phyloP scores from a whole-genome alignment of 2,113 vertebrate species.

The Melanocharis versteri region DNA sequence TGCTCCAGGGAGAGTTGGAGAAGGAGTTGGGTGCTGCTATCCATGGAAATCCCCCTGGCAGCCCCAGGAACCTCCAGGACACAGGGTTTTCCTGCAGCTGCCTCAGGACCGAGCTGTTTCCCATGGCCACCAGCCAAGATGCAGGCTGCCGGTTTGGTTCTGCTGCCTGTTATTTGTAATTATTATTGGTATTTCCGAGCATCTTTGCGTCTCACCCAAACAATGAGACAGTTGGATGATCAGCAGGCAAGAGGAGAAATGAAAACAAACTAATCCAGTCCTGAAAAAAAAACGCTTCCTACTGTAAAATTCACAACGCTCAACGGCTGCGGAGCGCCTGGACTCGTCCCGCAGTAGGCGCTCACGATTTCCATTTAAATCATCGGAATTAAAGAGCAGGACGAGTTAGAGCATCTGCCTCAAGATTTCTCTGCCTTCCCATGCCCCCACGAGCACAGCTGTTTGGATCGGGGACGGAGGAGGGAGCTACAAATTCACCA shows the following conservation, averaged over 20 bases:
- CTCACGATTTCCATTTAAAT: slow-evolving; percentile 17
- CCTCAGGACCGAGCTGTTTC: neutral
- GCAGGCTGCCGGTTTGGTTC: neutral
- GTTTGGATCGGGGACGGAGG: neutral
- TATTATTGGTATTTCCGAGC: neutral
- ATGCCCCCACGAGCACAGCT: neutral
- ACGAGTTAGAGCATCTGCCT: neutral
- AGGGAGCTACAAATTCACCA: neutral
- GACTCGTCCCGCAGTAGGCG: neutral
- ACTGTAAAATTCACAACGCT: neutral
- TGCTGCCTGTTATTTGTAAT: neutral
- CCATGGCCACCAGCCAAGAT: neutral
- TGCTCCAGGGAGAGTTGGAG: accelerated
- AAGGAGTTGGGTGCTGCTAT: accelerated
- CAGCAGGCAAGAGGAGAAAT: slow-evolving; percentile 6
- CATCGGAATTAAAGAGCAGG: neutral
- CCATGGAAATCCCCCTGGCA: neutral
- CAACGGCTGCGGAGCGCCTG: neutral
- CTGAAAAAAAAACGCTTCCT: neutral
- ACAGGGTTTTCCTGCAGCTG: neutral
- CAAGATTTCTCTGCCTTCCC: neutral
- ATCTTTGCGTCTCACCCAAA: slow-evolving; percentile 7
- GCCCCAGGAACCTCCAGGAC: neutral
- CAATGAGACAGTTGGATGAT: slow-evolving; percentile 22
- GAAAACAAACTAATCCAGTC: neutral